phyloP scores from a whole-genome alignment of 2,888 invertebrate species.

The Alitta virens region DNA sequence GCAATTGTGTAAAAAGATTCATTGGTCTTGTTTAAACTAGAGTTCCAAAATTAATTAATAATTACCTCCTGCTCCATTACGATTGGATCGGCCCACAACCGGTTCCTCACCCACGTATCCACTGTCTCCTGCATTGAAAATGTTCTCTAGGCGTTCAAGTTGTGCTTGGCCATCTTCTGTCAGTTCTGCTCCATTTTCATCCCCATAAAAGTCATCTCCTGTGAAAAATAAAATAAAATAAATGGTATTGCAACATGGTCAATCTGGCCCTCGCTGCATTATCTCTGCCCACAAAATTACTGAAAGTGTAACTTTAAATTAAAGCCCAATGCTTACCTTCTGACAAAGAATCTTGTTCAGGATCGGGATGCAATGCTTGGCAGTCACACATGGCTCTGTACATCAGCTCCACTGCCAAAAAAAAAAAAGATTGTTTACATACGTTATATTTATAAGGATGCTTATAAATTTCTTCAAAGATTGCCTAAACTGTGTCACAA shows the following conservation, averaged over 20 bases:
- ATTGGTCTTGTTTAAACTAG: too few species aligned
- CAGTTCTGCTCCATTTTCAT: neutral
- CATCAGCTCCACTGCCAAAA: slow-evolving; percentile 55
- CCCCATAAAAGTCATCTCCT: neutral
- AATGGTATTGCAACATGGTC: neutral
- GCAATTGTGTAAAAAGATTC: too few species aligned
- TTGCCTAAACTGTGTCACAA: too few species aligned
- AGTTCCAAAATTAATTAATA: too few species aligned
- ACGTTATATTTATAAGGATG: too few species aligned
- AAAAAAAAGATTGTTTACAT: too few species aligned
- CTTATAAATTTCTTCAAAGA: too few species aligned
- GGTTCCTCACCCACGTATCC: neutral
- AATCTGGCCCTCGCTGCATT: neutral
- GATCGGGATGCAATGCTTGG: slow-evolving; percentile 77
- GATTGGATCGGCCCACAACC: neutral
- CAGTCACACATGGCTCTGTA: slow-evolving; percentile 75
- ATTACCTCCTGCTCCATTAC: neutral
- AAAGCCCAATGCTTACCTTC: too few species aligned
- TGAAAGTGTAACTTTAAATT: too few species aligned
- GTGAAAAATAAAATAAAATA: neutral
- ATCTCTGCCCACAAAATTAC: neutral
- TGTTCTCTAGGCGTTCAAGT: neutral
- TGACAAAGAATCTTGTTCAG: slow-evolving; percentile 53
- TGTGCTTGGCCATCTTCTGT: neutral
- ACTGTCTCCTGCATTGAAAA: neutral